Percentiles rank a stretch among this genome's conserved stretches.
phyloP scores from a whole-genome alignment of 2,797 vertebrate genomes.

The Phrynocephalus forsythii region DNA sequence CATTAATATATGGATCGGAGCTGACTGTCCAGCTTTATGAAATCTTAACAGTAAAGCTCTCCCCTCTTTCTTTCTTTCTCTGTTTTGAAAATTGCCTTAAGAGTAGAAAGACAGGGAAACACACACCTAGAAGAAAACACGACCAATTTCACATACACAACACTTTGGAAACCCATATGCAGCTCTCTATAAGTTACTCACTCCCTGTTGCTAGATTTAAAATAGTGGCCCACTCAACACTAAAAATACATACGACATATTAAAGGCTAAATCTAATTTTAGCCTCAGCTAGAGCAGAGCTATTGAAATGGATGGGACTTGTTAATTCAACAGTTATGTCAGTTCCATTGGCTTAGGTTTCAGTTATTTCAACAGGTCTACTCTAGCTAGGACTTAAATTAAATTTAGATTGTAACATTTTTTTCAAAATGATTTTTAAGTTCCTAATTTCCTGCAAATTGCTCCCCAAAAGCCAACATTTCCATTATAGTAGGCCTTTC shows the following conservation, averaged over 20 bases:
- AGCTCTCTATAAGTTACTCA: not conserved
- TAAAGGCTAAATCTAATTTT: too few relatives aligned
- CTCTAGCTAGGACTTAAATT: too few relatives aligned
- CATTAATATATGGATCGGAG: constrained; percentile 40
- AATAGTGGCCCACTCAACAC: not conserved
- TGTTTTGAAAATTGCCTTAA: not conserved
- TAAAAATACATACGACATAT: not conserved
- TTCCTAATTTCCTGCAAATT: not conserved
- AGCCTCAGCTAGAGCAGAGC: too few relatives aligned
- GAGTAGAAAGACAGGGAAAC: constrained; percentile 36
- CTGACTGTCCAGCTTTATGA: constrained; percentile 13
- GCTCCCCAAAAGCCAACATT: not conserved
- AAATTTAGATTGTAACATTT: not conserved
- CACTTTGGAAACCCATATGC: not conserved
- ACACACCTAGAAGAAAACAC: constrained; percentile 32
- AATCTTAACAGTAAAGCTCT: constrained; percentile 19
- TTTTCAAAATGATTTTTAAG: not conserved
- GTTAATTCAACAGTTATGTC: too few relatives aligned
- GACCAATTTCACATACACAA: not conserved
- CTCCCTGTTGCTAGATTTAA: not conserved
- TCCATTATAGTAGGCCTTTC: not conserved
- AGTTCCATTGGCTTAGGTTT: too few relatives aligned
- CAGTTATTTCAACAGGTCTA: too few relatives aligned
- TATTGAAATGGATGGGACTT: too few relatives aligned
- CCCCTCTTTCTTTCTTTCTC: not conserved